Evolutionary conservation across 2,888 invertebrate species (phyloP), one percentile per base, ranked within the genome.

Genomic region (Platypus cylindrus): DNA sequence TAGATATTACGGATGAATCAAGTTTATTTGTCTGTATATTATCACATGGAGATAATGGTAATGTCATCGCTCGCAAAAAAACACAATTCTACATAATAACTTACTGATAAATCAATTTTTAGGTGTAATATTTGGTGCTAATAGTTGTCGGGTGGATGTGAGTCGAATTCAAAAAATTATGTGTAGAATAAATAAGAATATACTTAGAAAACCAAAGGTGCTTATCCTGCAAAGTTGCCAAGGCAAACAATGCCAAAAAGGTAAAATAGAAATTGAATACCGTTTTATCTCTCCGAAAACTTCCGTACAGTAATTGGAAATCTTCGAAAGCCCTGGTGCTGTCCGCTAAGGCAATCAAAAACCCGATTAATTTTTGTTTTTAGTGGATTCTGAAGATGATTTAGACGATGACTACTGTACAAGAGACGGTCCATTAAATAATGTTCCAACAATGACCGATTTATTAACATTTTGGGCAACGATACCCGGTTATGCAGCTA

Each of bases 211-310:
- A 47, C 68, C 70, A 9, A 73, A 73, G 56, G 48, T 73, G 33
- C 49, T 73, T 1, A 63, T 73, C 30, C 58, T 73, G 24, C 73
- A 73, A 52, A 68, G 72, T 1, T 73, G 73, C 40, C 73, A 73
- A 51, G 69, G 67, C 17, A 50, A 44, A 3, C 36, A 46, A 24
- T 54, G 54, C 23, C 55, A 54, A 43, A 47, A 45, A 48, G 26
- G 55, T 58, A 49, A 41, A 26, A 22, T 27, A 27, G 12, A 9
- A 29, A 29, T 15, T 5, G 29, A 11, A n/a, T n/a, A n/a, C n/a
- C n/a, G n/a, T n/a, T n/a, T n/a, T n/a, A n/a, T n/a, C n/a, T n/a
- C n/a, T n/a, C n/a, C n/a, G n/a, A n/a, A n/a, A n/a, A n/a, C n/a
- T n/a, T n/a, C n/a, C n/a, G n/a, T n/a, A n/a, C n/a, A n/a, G n/a